Base-by-base conservation (phyloP, 2,888 invertebrate species). In the Oscheius sp. region DNA sequence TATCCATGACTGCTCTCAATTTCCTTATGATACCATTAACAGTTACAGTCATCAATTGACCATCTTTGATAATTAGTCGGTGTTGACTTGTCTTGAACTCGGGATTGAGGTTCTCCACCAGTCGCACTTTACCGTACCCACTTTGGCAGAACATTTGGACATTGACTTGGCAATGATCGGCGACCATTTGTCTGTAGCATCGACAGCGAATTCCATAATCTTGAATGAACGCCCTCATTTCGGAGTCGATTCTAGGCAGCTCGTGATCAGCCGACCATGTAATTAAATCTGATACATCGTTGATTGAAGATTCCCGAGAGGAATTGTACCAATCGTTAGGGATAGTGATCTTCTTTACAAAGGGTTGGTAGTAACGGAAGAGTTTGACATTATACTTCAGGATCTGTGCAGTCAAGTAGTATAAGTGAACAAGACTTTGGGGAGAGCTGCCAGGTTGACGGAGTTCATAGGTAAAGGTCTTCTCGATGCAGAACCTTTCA, bases 21-120 rank as follows among this genome's bases (percentile, higher is more conserved):
- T 48, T 48, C 25, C 48, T 6, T 12, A 48, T 4, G 3, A 25
- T 20, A 12, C 4, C 23, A 12, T 48, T 48, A 25, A 12, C 48
- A 25, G 23, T 25, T 3, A 48, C 23, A 25, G 8, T 5, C 5
- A 23, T 25, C n/a, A 48, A n/a, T 3, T 46, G 6, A n/a, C 25
- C 48, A 6, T 23, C n/a, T 10, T 48, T 3, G 23, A 48, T 3
- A 25, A 48, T 20, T 5, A 48, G 25, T 4, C 23, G 23, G 25
- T 12, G 23, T 3, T 23, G 4, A 25, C 25, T 12, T 23, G 48
- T n/a, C 12, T 42, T 42, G 33, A 2, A 20, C 17, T 55, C 34
- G 17, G 55, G 34, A 45, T 65, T 65, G 23, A 53, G 10, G 20
- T 65, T 65, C 23, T 65, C 65, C 23, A 53, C 65, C 31, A 65